Evolutionary conservation across 2,888 invertebrate species (phyloP).

Genomic region (Phlogophora meticulosa): DNA sequence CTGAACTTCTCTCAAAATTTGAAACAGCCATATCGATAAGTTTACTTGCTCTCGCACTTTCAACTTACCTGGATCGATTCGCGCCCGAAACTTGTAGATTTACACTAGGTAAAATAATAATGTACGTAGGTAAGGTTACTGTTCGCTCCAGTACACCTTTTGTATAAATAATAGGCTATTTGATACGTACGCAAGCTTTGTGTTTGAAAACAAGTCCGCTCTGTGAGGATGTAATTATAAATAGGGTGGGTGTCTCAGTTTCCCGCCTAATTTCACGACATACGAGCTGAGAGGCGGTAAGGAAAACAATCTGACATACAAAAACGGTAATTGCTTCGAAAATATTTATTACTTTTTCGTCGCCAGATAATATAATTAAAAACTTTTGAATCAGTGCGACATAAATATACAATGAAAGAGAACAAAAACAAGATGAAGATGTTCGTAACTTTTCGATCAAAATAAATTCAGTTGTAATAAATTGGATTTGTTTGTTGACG

Average conservation of each 20-base stretch:
- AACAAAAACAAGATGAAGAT: conserved; percentile 20
- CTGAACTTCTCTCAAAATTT: conserved; percentile 52
- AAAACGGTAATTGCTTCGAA: conserved; percentile 9
- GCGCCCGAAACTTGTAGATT: conserved; percentile 50
- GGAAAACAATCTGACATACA: conserved; percentile 38
- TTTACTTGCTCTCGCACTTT: conserved; percentile 56
- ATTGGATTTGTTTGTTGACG: conserved; percentile 46
- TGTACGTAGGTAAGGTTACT: conserved; percentile 27
- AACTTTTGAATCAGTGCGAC: conserved; percentile 26
- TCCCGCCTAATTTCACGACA: conserved; percentile 64
- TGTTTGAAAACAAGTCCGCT: conserved; percentile 42
- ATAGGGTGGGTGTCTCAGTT: conserved; percentile 52
- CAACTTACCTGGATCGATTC: conserved; percentile 63
- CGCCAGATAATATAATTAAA: conserved; percentile 9
- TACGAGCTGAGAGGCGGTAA: conserved; percentile 29
- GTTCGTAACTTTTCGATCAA: conserved; percentile 30
- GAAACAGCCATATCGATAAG: conserved; percentile 41
- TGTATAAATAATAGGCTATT: conserved; percentile 39
- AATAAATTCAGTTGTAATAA: conserved; percentile 33
- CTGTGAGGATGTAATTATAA: conserved; percentile 48
- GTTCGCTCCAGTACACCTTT: conserved; percentile 11
- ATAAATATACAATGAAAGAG: conserved; percentile 27
- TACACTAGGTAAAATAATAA: conserved; percentile 46
- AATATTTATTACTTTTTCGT: conserved; percentile 27
- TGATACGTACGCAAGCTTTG: conserved; percentile 37